Evolutionary conservation across 2,888 invertebrate species (phyloP), one percentile per base, ranked within the genome.

Genomic region (Chaitophorus viminalis): DNA sequence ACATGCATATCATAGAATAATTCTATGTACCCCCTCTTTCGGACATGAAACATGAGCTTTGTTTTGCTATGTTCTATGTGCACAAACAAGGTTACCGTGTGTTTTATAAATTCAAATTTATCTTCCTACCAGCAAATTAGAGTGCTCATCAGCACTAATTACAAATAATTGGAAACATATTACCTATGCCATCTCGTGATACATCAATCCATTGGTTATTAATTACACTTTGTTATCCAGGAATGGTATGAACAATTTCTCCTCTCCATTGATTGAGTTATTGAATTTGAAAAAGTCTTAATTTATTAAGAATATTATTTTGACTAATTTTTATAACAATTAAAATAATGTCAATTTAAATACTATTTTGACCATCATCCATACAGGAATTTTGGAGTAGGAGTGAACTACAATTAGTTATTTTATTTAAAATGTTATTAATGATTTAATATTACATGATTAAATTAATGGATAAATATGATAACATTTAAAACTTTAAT

Each of bases 121-220:
- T 85, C 68, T 85, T 76, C 84, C 76, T 77, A 77, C 33, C 52
- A 82, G 82, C 83, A 75, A 76, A 76, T 84, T 68, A 18, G 9
- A 52, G 76, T 85, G 76, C 84, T 77, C 17, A 33, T 77, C 18
- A 46, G 76, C 84, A 76, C 84, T 46, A 68, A 76, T 77, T 85
- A 85, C 39, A 85, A 68, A 85, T 85, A 85, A 85, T 77, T 85
- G 76, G 84, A 85, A 85, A 77, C 52, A 85, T 85, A 85, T 85
- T 85, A 85, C 84, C 84, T 77, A 85, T 68, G 84, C 84, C 84
- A 85, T 77, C 84, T 85, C 84, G 84, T 85, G 84, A 77, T 85
- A 84, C 84, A 85, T 85, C 84, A 85, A 85, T 85, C 84, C 84
- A 77, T 85, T 68, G 76, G 76, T 77, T 77, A 77, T 65, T 39